Evolutionary conservation across 1,140 invertebrate species (phyloP), one percentile per base, ranked within the genome.

Genomic region (Zaprionus ornatus): DNA sequence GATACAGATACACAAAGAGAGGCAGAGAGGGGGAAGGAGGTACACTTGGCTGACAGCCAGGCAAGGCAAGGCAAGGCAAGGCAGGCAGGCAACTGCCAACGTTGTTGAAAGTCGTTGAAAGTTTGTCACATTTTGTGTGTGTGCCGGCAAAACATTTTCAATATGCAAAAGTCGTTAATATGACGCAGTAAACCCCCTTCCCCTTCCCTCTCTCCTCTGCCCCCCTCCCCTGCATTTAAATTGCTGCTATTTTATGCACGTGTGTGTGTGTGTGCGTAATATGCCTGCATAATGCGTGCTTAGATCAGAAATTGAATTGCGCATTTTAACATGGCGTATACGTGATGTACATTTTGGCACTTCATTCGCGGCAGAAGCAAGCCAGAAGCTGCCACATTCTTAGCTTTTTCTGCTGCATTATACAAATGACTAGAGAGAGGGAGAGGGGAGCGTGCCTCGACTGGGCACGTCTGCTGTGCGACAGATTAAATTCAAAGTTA

Each of bases 211-310:
- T 5, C 19, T 19, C 3, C 2, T 23, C 17, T 5, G 13, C 21
- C 3, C 12, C 1, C 62, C 2, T 3, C 35, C 4, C 25, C 13
- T 68, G 63, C 66, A 76, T 78, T 76, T 82, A 66, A 75, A 86
- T 75, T 81, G 80, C 82, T 66, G 54, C 45, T 85, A 66, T 76
- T 67, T 76, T 62, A 61, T 63, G 48, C 67, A 68, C 45, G 37
- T 59, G 2, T 65, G 7, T 62, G 32, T 21, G 21, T 10, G 13
- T 48, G 25, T 52, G 83, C 80, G 83, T 87, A 87, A 88, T 80
- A 78, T 87, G 84, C 84, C 84, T 88, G 85, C 84, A 88, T 90
- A 88, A 88, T 88, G 84, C 84, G 84, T 90, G 85, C 73, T 88
- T 90, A 88, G 77, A 78, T 88, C 78, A 74, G 90, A 45, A 90